phyloP scores from a whole-genome alignment of 1,140 invertebrate genomes.

The Holotrichia oblita region DNA sequence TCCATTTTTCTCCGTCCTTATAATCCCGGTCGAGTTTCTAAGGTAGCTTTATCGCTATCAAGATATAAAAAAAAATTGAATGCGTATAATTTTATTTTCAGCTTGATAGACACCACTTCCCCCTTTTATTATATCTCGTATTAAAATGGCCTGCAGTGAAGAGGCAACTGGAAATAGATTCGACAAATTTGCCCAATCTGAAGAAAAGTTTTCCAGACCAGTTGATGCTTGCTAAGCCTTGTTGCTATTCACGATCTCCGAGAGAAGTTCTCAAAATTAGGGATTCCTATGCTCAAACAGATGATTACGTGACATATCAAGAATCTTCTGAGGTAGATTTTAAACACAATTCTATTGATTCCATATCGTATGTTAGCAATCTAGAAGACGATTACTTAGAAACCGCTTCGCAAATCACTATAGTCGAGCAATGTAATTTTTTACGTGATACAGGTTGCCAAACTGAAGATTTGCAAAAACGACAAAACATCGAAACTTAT shows the following conservation, averaged over 20 bases:
- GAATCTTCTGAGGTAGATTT: neutral
- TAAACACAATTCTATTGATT: neutral
- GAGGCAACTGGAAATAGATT: neutral
- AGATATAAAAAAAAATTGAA: no score
- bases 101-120: constrained; percentile 33
- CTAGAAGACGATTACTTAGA: constrained; percentile 14
- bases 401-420: neutral
- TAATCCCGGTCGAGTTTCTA: constrained; percentile 35
- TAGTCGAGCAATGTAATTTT: neutral
- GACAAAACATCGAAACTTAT: neutral
- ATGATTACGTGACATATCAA: neutral
- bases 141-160: constrained; percentile 37
- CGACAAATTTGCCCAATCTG: neutral
- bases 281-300: neutral
- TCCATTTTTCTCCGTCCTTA: constrained; percentile 33
- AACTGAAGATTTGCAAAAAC: neutral
- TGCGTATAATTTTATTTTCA: constrained; percentile 1
- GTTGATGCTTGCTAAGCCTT: neutral
- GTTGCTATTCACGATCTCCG: neutral
- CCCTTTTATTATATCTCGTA: constrained; percentile 21
- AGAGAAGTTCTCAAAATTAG: neutral
- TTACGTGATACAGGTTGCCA: constrained; percentile 29
- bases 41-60: constrained; percentile 30
- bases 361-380: neutral
- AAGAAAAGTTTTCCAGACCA: neutral